Conservation (phyloP, 2,888 invertebrate genomes). For the Archips xylosteana region DNA sequence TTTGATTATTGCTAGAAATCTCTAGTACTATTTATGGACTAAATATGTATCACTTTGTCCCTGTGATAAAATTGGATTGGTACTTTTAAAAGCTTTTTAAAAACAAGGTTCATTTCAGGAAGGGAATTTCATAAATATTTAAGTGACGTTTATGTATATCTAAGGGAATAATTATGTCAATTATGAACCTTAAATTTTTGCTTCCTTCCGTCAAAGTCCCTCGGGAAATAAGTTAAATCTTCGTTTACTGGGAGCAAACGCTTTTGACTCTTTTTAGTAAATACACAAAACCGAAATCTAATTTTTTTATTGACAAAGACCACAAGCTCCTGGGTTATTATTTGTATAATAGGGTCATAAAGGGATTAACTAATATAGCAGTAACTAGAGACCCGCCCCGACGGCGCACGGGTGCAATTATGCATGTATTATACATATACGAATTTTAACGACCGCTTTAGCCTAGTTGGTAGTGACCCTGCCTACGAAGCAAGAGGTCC, state of each 20-base stretch:
- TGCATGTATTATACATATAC: no score
- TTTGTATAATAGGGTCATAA: no score
- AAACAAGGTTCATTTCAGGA: background rate
- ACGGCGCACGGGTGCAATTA: no score
- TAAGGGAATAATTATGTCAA: slow-evolving; percentile 12
- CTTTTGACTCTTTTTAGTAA: background rate
- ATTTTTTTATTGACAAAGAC: no score
- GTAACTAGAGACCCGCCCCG: no score
- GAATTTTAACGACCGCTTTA: no score
- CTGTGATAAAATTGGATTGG: background rate
- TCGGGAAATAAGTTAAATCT: slow-evolving; percentile 4
- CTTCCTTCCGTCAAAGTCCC: background rate
- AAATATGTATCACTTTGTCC: slow-evolving; percentile 45
- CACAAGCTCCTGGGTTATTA: no score
- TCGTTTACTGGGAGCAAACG: background rate
- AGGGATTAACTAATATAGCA: no score
- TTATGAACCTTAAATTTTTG: slow-evolving; percentile 2
- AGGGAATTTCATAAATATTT: background rate
- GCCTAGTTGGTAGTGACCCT: no score
- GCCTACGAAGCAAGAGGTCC: no score
- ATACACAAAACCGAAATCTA: background rate
- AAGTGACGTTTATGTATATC: slow-evolving; percentile 15
- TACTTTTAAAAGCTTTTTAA: slow-evolving; percentile 9
- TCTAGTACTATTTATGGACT: slow-evolving; percentile 45
- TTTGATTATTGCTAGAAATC: slow-evolving; percentile 56